Evolutionary conservation across 23 tunicate species (phyloP).

Genomic region (Ciona savignyi): DNA sequence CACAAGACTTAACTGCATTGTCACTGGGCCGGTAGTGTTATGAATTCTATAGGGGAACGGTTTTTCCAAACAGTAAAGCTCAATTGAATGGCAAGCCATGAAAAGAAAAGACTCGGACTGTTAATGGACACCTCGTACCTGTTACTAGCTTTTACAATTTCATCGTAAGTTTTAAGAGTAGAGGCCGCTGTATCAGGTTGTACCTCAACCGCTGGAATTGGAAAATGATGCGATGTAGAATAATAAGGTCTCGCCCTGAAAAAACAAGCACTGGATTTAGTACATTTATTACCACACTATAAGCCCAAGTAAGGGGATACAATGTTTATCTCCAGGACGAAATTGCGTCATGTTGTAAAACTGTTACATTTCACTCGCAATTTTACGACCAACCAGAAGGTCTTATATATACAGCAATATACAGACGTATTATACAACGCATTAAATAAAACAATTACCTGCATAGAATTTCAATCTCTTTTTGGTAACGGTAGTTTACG

Average conservation of each 20-base stretch:
- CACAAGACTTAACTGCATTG: no score
- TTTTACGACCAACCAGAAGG: no score
- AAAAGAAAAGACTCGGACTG: background rate
- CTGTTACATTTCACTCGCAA: no score
- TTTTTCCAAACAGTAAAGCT: no score
- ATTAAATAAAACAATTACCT: background rate
- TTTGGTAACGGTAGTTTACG: background rate
- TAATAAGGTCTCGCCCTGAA: background rate
- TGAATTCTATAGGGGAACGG: no score
- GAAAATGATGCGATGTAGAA: background rate
- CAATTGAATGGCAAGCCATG: no score
- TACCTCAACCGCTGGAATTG: background rate
- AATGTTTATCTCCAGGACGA: background rate
- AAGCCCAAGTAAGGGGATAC: background rate
- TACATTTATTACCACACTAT: background rate
- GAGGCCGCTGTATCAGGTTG: background rate
- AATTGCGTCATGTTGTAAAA: no score
- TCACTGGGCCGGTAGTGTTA: no score
- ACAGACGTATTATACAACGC: background rate
- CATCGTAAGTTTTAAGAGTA: background rate
- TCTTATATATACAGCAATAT: background rate
- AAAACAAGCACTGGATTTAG: no score
- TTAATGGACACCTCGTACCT: background rate
- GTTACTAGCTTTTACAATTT: background rate
- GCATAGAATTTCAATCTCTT: background rate